phyloP scores from a whole-genome alignment of 2,888 invertebrate genomes.

The Axea sp. region DNA sequence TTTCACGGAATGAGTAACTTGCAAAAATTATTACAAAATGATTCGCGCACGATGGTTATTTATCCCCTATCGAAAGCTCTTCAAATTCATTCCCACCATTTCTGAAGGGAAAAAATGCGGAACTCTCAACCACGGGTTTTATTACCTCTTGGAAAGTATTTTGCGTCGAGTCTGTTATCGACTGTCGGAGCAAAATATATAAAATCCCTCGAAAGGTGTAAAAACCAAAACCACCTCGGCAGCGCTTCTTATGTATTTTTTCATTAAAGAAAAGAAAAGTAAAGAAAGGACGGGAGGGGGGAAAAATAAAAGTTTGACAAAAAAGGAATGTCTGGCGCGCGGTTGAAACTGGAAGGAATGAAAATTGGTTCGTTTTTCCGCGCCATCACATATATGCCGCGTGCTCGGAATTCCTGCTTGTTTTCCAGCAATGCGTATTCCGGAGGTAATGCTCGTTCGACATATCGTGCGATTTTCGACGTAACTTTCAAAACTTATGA shows the following conservation, averaged over 20 bases:
- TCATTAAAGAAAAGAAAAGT: constrained; percentile 9
- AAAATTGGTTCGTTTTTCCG: constrained; percentile 53
- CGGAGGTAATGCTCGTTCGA: constrained; percentile 36
- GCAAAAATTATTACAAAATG: no score
- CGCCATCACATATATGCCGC: constrained; percentile 45
- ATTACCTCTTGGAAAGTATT: constrained; percentile 19
- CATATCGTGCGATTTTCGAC: constrained; percentile 54
- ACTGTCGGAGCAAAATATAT: constrained; percentile 28
- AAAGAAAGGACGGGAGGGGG: no score
- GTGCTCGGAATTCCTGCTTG: constrained; percentile 56
- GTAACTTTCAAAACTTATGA: constrained; percentile 51
- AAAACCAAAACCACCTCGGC: constrained; percentile 27
- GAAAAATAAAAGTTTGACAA: no score
- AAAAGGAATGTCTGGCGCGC: constrained; percentile 10
- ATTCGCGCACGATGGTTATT: constrained; percentile 3
- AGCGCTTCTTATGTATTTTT: constrained; percentile 2
- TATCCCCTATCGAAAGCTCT: constrained; percentile 7
- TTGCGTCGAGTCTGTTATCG: constrained; percentile 36
- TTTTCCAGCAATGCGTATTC: constrained; percentile 56
- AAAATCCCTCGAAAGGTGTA: constrained; percentile 29
- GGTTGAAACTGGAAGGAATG: constrained; percentile 42
- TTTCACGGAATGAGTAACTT: no score
- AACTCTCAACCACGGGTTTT: constrained; percentile 19
- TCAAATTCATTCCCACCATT: neutral
- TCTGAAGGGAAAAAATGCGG: neutral